phyloP scores from a whole-genome alignment of 2,113 vertebrate species.

The Ptilonorhynchus violaceus region DNA sequence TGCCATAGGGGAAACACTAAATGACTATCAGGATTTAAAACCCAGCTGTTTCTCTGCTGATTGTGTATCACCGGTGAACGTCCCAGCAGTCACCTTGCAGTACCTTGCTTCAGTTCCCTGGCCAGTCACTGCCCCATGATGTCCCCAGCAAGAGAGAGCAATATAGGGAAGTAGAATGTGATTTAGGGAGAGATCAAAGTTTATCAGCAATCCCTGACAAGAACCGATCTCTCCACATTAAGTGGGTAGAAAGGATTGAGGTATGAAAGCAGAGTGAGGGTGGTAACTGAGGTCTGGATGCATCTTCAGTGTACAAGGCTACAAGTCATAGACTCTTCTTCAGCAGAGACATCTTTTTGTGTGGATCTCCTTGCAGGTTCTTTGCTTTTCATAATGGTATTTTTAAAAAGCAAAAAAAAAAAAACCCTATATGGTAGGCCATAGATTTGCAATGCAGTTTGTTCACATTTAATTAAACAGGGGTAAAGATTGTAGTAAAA shows the following conservation, averaged over 20 bases:
- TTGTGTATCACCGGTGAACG: neutral
- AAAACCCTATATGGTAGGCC: neutral
- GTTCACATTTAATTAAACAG: neutral
- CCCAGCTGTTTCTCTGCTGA: neutral
- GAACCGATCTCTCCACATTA: neutral
- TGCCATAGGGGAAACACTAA: neutral
- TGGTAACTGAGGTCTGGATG: neutral
- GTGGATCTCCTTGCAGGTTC: neutral
- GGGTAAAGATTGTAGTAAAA: neutral
- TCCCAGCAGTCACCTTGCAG: neutral
- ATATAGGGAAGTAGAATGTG: accelerated
- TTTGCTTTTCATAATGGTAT: neutral
- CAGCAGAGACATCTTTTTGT: neutral
- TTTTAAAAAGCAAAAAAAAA: neutral
- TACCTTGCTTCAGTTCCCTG: neutral
- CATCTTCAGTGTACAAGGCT: neutral
- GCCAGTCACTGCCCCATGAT: neutral
- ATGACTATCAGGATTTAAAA: neutral
- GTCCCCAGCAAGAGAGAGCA: neutral
- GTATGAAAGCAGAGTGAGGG: neutral
- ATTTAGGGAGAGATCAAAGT: neutral
- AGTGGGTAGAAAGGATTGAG: neutral
- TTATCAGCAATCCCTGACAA: neutral
- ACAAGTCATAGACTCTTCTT: neutral
- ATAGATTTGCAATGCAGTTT: neutral